These are phyloP conservation scores for Ceraclea dissimilis DNA, from an alignment of 2,888 invertebrate species.

Conservation along the genomic window DNA sequence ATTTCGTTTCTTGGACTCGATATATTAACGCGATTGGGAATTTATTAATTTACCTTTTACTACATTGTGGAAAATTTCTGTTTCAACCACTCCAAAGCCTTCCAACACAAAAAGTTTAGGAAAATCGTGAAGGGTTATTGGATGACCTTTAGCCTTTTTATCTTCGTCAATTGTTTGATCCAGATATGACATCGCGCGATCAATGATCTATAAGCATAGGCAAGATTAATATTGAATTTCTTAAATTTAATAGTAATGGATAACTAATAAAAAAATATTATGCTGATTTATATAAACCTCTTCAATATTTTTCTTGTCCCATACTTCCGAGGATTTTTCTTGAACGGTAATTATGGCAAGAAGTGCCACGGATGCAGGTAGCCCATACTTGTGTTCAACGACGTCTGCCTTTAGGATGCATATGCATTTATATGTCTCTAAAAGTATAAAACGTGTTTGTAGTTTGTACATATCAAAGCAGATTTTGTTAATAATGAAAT, in stretches of 20 bases:
- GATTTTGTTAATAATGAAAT: neutral
- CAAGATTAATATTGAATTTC: neutral
- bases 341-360: conserved; percentile 21
- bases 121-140: neutral
- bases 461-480: neutral
- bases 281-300: too few species aligned
- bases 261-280: neutral
- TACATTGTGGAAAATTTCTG: neutral
- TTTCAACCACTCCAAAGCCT: conserved; percentile 1
- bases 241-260: neutral
- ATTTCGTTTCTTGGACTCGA: too few species aligned
- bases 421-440: neutral
- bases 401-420: neutral
- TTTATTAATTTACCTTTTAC: neutral
- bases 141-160: neutral
- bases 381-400: neutral
- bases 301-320: conserved; percentile 12
- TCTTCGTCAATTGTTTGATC: neutral
- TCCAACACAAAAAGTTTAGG: conserved; percentile 7
- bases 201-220: neutral
- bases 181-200: neutral
- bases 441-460: neutral
- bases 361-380: conserved; percentile 34
- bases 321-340: conserved; percentile 4
- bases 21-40: too few species aligned